phyloP scores from a whole-genome alignment of 2,888 invertebrate species.

The Horisme vitalbata region DNA sequence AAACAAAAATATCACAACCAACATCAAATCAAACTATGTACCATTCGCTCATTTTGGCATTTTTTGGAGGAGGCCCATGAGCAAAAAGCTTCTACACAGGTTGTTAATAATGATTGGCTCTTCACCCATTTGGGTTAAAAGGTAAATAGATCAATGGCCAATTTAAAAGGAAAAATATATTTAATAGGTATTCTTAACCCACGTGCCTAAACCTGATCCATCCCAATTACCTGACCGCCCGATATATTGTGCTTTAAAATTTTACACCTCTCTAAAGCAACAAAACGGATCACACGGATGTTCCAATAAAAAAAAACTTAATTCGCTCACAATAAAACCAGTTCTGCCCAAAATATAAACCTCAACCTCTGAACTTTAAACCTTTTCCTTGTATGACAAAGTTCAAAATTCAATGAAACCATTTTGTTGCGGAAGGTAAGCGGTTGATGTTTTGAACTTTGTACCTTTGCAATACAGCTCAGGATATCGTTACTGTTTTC shows the following conservation, averaged over 20 bases:
- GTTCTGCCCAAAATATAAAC: not conserved
- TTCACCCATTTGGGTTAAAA: no score
- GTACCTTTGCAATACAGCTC: constrained; percentile 2
- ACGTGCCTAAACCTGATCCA: not conserved
- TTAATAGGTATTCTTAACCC: no score
- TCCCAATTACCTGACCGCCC: constrained; percentile 5
- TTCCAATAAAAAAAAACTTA: constrained; percentile 15
- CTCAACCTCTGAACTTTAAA: not conserved
- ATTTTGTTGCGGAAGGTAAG: not conserved
- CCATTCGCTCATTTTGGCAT: no score
- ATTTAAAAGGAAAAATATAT: no score
- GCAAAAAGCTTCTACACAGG: no score
- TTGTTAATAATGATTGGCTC: no score
- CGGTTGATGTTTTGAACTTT: not conserved
- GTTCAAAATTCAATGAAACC: constrained; percentile 1
- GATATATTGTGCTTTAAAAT: constrained; percentile 17
- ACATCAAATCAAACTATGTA: no score
- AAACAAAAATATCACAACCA: no score
- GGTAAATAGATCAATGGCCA: no score
- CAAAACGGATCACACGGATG: constrained; percentile 8
- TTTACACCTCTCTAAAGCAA: constrained; percentile 15
- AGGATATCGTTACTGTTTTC: not conserved
- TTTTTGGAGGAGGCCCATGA: no score
- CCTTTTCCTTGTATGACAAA: not conserved
- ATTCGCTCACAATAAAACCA: constrained; percentile 14